These are phyloP conservation scores for Achroia grisella DNA, from an alignment of 1,140 invertebrate species.

Conservation along the genomic window DNA sequence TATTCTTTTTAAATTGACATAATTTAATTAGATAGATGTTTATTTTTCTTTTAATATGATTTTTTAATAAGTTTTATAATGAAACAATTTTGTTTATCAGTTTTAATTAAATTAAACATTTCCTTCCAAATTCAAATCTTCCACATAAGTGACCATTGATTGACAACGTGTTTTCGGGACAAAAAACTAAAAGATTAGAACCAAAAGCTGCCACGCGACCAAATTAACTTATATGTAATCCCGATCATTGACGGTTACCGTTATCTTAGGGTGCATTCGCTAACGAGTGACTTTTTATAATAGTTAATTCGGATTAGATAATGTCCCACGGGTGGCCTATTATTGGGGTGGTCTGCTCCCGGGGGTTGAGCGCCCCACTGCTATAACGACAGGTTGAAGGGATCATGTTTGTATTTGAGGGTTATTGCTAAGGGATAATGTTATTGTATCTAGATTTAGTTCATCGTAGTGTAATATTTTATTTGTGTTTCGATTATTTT, in stretches of 20 bases:
- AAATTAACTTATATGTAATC: slow-evolving; percentile 65
- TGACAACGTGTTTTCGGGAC: slow-evolving; percentile 17
- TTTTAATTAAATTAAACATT: not conserved
- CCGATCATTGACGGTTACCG: slow-evolving; percentile 35
- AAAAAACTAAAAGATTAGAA: slow-evolving; percentile 15
- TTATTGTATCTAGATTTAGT: slow-evolving; percentile 19
- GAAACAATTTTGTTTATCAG: not conserved
- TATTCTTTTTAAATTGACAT: too few species aligned
- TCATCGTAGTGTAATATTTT: not conserved
- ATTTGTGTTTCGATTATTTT: not conserved
- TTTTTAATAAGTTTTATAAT: too few species aligned
- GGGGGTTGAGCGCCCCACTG: slow-evolving; percentile 19
- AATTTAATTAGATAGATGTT: too few species aligned
- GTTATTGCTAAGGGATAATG: slow-evolving; percentile 1
- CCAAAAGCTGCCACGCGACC: slow-evolving; percentile 47
- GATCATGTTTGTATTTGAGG: slow-evolving; percentile 16
- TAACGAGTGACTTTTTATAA: slow-evolving; percentile 35
- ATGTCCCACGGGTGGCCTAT: slow-evolving; percentile 54
- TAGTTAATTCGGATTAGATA: slow-evolving; percentile 49
- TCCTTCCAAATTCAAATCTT: slow-evolving; percentile 10
- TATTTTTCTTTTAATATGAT: too few species aligned
- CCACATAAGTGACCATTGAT: slow-evolving; percentile 20
- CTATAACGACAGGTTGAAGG: slow-evolving; percentile 31
- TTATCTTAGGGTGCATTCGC: slow-evolving; percentile 49
- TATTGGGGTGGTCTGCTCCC: slow-evolving; percentile 4